These are phyloP conservation scores for Alectura lathami DNA, from an alignment of 2,113 vertebrate species.

Conservation along the genomic window DNA sequence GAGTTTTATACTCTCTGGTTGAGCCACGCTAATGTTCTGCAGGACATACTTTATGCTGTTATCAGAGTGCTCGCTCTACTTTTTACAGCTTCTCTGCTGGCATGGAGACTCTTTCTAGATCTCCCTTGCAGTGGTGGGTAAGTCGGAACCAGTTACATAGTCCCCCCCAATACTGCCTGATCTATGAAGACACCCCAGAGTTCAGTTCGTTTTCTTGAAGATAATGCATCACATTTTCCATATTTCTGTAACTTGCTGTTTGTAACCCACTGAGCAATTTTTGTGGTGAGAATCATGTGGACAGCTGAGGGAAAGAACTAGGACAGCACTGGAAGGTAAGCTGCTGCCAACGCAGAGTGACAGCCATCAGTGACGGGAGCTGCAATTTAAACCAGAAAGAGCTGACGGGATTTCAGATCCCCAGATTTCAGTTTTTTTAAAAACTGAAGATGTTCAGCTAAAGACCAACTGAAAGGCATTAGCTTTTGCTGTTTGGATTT, in stretches of 20 bases:
- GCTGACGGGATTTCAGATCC: not conserved
- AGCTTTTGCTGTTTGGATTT: not conserved
- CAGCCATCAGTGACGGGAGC: not conserved
- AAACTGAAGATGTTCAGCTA: not conserved
- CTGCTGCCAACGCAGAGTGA: not conserved
- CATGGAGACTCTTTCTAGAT: not conserved
- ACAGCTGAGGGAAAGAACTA: not conserved
- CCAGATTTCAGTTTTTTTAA: too few relatives aligned
- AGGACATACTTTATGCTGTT: not conserved
- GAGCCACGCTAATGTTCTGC: not conserved
- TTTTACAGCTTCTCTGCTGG: not conserved
- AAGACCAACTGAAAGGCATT: not conserved
- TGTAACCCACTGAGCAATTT: not conserved
- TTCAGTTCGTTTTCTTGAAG: not conserved
- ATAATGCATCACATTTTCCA: not conserved
- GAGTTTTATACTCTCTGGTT: not conserved
- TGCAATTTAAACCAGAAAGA: not conserved
- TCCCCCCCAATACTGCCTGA: not conserved
- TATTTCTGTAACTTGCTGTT: not conserved
- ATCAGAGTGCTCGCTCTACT: not conserved
- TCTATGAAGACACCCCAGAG: not conserved
- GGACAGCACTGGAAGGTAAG: not conserved
- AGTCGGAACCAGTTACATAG: not conserved
- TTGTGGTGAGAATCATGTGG: not conserved
- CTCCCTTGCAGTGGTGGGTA: not conserved